Evolutionary conservation across 2,113 vertebrate genomes (phyloP), one percentile per base, ranked within the genome.

Genomic region (Rhipidura dahli): DNA sequence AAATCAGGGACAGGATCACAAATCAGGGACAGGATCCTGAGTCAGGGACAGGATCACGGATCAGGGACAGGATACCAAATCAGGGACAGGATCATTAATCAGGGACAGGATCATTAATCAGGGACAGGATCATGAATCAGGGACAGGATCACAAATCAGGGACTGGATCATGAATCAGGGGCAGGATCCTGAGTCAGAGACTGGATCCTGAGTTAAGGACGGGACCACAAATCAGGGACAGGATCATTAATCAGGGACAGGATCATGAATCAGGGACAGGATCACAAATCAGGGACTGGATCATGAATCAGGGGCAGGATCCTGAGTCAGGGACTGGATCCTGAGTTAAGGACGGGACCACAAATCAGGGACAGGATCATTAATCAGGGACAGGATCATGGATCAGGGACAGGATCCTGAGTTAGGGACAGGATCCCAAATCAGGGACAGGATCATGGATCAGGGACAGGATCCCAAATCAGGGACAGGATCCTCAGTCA

Each of bases 221-320:
- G 0, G 45, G 45, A 50, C 22, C 19, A 2, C 2, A 4, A 49
- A 3, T 35, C 7, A 40, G 15, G 16, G 30, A 9, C 4, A 1
- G 37, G 28, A 39, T 69, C 19, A 4, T 7, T 6, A 53, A 6
- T 27, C 22, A 44, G 63, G 31, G 24, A 10, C 15, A 5, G 57
- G 23, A 37, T 59, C 22, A 4, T 11, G 7, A 35, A 4, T 39
- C 6, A 39, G 14, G 21, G 28, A 8, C 5, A 4, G 35, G 27
- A 39, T 69, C 26, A 39, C 39, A 39, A 39, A 39, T 39, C 6
- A 39, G 14, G 21, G 28, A 8, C 5, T 6, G 35, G 27, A 39
- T 69, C 26, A 6, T 6, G 11, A 53, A 6, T 26, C 15, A 44
- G 63, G 30, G 24, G 10, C 22, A 5, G 57, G 23, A 35, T 59